Base-by-base conservation (phyloP, 2,888 invertebrate species). In the Octonoba sinensis region DNA sequence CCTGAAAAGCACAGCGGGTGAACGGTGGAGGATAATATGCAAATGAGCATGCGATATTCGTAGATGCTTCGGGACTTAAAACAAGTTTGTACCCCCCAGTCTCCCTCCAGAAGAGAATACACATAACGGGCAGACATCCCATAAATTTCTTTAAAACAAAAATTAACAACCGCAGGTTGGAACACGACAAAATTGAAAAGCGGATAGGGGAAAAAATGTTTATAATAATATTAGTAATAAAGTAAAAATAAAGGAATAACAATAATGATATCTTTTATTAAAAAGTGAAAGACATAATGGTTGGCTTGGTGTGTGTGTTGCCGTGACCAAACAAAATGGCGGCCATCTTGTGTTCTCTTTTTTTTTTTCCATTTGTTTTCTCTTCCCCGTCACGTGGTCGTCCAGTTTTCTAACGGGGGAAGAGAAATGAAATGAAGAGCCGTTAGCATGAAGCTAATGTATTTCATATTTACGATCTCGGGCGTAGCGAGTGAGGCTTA, bases 81-180 rank as follows among this genome's bases (percentile, higher is more conserved):
- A 76, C 76, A 54, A 51, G 62, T 64, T 70, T 62, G 47, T 44
- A 46, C 69, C 73, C 46, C 44, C 64, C 67, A 47, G 59, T 22
- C 66, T 18, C 51, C 15, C 44, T 20, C 22, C 22, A n/a, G 20
- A 51, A 51, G 15, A 49, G 36, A 49, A 76, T 71, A 70, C 56
- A 65, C 57, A 59, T 67, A 66, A 70, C 72, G 76, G 54, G 24
- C 47, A 36, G 82, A 82, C 71, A 82, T 76, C 71, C 82, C 82
- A 82, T 76, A 82, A 82, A 82, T 82, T 75, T 82, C 82, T 82
- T 76, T 76, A 82, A 82, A 82, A 82, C 82, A 72, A 72, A 82
- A 75, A 82, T 79, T 79, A 79, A 73, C 73, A 73, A 79, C 67
- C 72, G 49, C 20, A 36, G 36, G 36, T 36, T 36, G 36, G 44